Evolutionary conservation across 2,113 vertebrate species (phyloP).

Genomic region (Embiotoca jacksoni): DNA sequence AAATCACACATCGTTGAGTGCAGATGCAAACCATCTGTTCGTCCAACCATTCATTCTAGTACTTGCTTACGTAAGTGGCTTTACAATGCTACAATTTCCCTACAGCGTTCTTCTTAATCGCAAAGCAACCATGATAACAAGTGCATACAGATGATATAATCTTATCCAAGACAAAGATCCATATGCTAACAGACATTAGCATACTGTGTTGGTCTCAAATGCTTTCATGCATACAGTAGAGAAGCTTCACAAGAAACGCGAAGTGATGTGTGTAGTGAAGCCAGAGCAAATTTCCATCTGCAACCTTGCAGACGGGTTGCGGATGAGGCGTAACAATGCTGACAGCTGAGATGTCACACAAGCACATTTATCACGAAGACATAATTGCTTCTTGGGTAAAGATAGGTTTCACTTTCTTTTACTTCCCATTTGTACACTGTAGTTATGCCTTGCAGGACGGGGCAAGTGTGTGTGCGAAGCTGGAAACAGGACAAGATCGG

Average conservation of each 20-base stretch:
- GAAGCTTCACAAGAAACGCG: constrained; percentile 45
- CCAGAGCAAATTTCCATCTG: constrained; percentile 59
- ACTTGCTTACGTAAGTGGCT: background rate
- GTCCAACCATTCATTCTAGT: background rate
- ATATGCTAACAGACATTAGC: constrained; percentile 37
- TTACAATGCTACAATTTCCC: background rate
- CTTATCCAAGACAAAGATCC: constrained; percentile 23
- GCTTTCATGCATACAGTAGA: constrained; percentile 32
- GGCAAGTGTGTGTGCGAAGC: constrained; percentile 4
- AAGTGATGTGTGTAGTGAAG: constrained; percentile 53
- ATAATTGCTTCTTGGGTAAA: constrained; percentile 61
- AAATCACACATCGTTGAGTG: background rate
- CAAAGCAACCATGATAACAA: constrained; percentile 24
- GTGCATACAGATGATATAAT: constrained; percentile 24
- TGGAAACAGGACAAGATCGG: constrained; percentile 11
- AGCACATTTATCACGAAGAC: constrained; percentile 63
- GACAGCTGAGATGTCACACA: constrained; percentile 62
- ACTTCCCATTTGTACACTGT: constrained; percentile 17
- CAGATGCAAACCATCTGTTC: background rate
- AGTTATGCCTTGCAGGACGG: background rate
- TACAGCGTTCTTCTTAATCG: constrained; percentile 14
- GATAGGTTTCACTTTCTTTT: constrained; percentile 40
- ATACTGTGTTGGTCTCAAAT: constrained; percentile 32
- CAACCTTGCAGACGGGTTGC: constrained; percentile 48
- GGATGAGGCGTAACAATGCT: constrained; percentile 65